A percentile compares a stretch with the other conserved stretches of the same genome.
phyloP scores from a whole-genome alignment of 2,113 vertebrate species.

The Vireo altiloquus region DNA sequence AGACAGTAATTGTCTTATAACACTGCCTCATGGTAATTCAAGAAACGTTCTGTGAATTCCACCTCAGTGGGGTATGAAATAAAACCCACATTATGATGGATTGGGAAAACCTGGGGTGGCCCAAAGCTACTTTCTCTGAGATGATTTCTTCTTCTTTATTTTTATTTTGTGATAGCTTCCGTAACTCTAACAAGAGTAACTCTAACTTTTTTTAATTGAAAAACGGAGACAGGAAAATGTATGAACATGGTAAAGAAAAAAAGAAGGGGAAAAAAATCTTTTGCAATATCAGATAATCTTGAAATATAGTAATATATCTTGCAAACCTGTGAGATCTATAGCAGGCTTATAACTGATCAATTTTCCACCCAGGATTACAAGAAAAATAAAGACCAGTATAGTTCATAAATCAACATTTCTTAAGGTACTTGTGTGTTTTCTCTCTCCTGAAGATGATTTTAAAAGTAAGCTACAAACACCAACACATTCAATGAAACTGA shows the following conservation, averaged over 20 bases:
- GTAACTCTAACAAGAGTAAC: slow-evolving; percentile 66
- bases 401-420: slow-evolving; percentile 66
- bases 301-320: slow-evolving; percentile 66
- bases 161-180: slow-evolving; percentile 67
- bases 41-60: slow-evolving; percentile 66
- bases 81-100: slow-evolving; percentile 73
- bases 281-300: slow-evolving; percentile 49
- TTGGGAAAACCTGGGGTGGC: slow-evolving; percentile 69
- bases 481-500: background rate
- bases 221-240: slow-evolving; percentile 41
- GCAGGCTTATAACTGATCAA: slow-evolving; percentile 60
- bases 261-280: background rate
- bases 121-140: slow-evolving; percentile 63
- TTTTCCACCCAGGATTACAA: slow-evolving; percentile 64
- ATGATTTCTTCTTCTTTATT: slow-evolving; percentile 76
- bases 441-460: slow-evolving; percentile 20
- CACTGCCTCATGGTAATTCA: slow-evolving; percentile 69
- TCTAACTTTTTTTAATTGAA: too few species aligned
- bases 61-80: slow-evolving; percentile 47
- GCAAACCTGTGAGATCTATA: slow-evolving; percentile 55
- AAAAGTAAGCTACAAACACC: slow-evolving; percentile 35
- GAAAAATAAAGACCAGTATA: slow-evolving; percentile 53
- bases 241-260: background rate
- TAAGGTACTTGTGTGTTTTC: slow-evolving; percentile 2
- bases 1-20: slow-evolving; percentile 78